These are phyloP conservation scores for Philotrypesis tridentata DNA, from an alignment of 1,140 invertebrate species.

Conservation along the genomic window DNA sequence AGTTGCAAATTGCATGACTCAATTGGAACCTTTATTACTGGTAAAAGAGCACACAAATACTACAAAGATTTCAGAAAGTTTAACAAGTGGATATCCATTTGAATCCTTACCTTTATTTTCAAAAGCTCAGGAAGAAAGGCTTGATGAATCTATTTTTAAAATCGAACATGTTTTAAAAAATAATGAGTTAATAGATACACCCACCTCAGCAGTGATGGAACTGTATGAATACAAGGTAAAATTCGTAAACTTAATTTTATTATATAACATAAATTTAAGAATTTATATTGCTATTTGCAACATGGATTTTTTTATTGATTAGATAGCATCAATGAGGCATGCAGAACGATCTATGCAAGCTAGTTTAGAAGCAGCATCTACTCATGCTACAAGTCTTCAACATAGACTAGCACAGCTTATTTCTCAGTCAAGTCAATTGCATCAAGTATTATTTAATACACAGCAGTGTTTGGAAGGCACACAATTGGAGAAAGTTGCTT, in stretches of 20 bases:
- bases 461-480: conserved; percentile 73
- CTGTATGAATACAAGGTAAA: conserved; percentile 79
- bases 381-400: conserved; percentile 72
- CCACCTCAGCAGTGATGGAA: conserved; percentile 81
- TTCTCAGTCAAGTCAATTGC: conserved; percentile 71
- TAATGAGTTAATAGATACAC: conserved; percentile 73
- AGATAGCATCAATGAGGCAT: conserved; percentile 72
- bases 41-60: conserved; percentile 60
- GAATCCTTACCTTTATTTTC: conserved; percentile 65
- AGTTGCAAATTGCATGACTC: conserved; percentile 70
- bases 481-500: conserved; percentile 62
- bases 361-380: conserved; percentile 74
- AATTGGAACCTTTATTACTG: conserved; percentile 70
- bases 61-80: conserved; percentile 48
- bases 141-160: conserved; percentile 73
- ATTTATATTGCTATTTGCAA: conserved; percentile 25
- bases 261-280: conserved; percentile 17
- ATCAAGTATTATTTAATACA: conserved; percentile 72
- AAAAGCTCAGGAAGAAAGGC: conserved; percentile 71
- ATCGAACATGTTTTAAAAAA: conserved; percentile 68
- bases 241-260: conserved; percentile 16
- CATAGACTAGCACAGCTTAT: conserved; percentile 72
- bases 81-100: conserved; percentile 29
- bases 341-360: conserved; percentile 72
- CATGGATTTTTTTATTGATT: conserved; percentile 16